phyloP scores from a whole-genome alignment of 2,797 vertebrate genomes.

The Darevskia nairensis region DNA sequence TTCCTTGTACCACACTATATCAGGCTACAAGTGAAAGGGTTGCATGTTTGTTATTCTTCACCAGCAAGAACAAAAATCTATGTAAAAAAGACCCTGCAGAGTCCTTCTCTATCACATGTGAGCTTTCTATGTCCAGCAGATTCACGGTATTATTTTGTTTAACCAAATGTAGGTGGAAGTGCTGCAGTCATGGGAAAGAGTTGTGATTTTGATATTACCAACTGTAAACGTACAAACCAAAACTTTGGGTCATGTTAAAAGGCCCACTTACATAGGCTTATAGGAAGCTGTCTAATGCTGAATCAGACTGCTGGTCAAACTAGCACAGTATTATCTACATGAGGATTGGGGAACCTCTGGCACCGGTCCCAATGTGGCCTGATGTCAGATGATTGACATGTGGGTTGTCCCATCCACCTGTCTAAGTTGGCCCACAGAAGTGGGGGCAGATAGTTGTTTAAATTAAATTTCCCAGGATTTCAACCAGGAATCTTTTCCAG shows the following conservation, averaged over 20 bases:
- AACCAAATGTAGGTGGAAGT: neutral
- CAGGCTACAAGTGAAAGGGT: neutral
- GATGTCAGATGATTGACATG: too few species aligned
- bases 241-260: neutral
- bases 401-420: too few species aligned
- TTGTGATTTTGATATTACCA: neutral
- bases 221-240: neutral
- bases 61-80: neutral
- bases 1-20: neutral
- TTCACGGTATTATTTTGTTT: neutral
- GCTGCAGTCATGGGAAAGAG: neutral
- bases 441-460: too few species aligned
- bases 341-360: too few species aligned
- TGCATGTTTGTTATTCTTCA: neutral
- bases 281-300: neutral
- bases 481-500: too few species aligned
- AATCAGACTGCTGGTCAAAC: neutral
- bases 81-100: too few species aligned
- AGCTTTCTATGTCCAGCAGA: neutral
- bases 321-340: neutral
- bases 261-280: neutral
- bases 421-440: too few species aligned
- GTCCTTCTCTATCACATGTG: neutral
- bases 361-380: too few species aligned
- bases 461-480: neutral